Conservation (phyloP, 2,113 vertebrate species). For the Lophura nycthemera region DNA sequence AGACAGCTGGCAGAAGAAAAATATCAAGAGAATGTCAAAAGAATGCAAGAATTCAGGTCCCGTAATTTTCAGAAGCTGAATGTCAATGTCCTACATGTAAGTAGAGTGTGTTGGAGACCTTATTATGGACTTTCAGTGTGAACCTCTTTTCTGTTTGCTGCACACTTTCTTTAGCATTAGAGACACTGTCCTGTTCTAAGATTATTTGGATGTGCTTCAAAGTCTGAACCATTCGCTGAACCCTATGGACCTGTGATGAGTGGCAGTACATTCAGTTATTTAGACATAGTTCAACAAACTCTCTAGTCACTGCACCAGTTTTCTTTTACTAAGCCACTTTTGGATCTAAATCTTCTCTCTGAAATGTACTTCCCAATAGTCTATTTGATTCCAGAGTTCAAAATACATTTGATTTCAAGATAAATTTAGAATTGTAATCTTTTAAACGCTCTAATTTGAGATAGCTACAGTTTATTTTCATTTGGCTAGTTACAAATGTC, state of each 20-base stretch:
- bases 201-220: background rate
- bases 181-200: background rate
- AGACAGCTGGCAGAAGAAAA: constrained; percentile 86
- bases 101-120: background rate
- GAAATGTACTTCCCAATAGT: background rate
- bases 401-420: background rate
- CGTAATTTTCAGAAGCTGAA: constrained; percentile 73
- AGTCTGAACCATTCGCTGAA: background rate
- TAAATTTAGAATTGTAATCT: background rate
- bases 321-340: background rate
- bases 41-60: constrained; percentile 78
- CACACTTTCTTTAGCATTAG: background rate
- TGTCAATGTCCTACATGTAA: constrained; percentile 74
- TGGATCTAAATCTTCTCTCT: background rate
- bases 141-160: background rate
- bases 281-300: background rate
- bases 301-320: background rate
- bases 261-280: background rate
- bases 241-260: background rate
- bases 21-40: constrained; percentile 81
- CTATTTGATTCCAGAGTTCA: background rate
- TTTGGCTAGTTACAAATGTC: constrained; percentile 25
- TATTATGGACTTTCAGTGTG: background rate
- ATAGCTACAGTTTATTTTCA: background rate
- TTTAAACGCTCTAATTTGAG: background rate